These are phyloP conservation scores for Dipodomys spectabilis DNA, from an alignment of 2,113 vertebrate species.

Conservation along the genomic window DNA sequence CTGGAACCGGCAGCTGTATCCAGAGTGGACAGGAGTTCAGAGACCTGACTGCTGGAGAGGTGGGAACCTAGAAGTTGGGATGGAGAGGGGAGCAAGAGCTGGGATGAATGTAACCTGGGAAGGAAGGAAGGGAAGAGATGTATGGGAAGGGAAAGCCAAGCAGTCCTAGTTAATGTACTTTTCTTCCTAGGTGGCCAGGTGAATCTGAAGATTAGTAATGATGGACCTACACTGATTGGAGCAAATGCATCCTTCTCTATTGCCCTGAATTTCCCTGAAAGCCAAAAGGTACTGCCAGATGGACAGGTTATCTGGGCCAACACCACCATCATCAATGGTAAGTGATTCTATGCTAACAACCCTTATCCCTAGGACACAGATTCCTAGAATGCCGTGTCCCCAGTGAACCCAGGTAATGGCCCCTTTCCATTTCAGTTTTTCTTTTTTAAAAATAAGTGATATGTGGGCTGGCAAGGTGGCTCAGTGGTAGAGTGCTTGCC, in stretches of 20 bases:
- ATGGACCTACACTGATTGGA: constrained; percentile 92
- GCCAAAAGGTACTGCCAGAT: constrained; percentile 89
- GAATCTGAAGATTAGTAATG: constrained; percentile 91
- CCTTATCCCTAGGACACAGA: not conserved
- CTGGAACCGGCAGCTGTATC: constrained; percentile 92
- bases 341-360: constrained; percentile 25
- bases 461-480: no score
- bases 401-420: not conserved
- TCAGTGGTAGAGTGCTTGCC: no score
- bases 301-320: constrained; percentile 92
- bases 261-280: constrained; percentile 90
- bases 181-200: constrained; percentile 90
- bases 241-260: constrained; percentile 92
- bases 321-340: constrained; percentile 91
- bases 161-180: not conserved
- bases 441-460: not conserved
- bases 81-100: not conserved
- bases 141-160: not conserved
- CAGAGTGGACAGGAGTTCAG: constrained; percentile 88
- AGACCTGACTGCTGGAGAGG: constrained; percentile 92
- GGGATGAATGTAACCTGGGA: not conserved
- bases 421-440: not conserved
- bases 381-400: not conserved
- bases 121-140: not conserved
- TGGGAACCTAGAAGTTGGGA: constrained; percentile 65